phyloP scores from a whole-genome alignment of 2,797 vertebrate species.

The Epinephelus malabaricus region DNA sequence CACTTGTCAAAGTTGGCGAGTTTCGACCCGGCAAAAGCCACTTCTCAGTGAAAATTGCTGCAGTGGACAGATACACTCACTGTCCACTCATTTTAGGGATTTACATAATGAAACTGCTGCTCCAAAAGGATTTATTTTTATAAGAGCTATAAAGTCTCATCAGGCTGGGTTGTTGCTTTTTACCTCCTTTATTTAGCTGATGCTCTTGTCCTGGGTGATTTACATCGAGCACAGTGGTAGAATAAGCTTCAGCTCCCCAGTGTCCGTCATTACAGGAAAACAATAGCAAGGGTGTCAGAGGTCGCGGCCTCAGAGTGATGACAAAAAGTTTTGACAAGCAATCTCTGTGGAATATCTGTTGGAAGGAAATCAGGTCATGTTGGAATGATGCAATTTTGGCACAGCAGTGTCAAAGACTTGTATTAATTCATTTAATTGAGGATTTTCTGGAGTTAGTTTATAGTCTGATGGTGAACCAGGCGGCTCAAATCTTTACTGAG shows the following conservation, averaged over 20 bases:
- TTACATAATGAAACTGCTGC: constrained; percentile 40
- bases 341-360: too few relatives aligned
- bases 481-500: background rate
- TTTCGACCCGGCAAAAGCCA: background rate
- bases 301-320: background rate
- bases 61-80: constrained; percentile 6
- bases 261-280: background rate
- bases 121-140: constrained; percentile 7
- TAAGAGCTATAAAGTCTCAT: constrained; percentile 11
- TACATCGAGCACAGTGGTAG: background rate
- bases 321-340: background rate
- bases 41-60: constrained; percentile 8
- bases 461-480: background rate
- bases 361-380: background rate
- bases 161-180: background rate
- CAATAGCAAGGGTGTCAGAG: background rate
- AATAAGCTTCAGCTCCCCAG: background rate
- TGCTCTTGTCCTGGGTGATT: background rate
- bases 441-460: background rate
- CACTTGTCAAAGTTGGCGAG: background rate
- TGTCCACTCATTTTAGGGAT: constrained; percentile 11
- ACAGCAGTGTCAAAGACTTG: background rate
- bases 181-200: constrained; percentile 10
- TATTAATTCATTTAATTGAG: background rate
- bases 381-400: background rate